Conservation (phyloP, 2,888 invertebrate species). For the Boloria selene region DNA sequence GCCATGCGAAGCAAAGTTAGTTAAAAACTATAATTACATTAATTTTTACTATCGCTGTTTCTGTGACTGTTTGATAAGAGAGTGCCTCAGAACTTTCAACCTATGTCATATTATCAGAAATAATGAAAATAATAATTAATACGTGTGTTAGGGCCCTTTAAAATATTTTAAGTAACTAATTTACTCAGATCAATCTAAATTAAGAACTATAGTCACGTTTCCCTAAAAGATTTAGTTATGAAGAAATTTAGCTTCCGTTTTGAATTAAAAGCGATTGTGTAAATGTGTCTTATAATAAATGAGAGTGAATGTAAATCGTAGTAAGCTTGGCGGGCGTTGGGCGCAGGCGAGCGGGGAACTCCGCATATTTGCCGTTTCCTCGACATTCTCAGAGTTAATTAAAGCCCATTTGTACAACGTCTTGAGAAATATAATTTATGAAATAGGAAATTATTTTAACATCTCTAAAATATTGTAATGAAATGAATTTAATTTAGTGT, state of each 20-base stretch:
- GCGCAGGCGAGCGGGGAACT: slow-evolving; percentile 55
- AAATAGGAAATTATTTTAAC: slow-evolving; percentile 64
- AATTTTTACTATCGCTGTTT: too few species aligned
- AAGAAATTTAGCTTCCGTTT: slow-evolving; percentile 24
- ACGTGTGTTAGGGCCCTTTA: too few species aligned
- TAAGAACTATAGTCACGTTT: slow-evolving; percentile 31
- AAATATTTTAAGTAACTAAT: not conserved
- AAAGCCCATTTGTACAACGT: slow-evolving; percentile 78
- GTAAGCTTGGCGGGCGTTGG: slow-evolving; percentile 57
- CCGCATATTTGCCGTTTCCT: slow-evolving; percentile 73
- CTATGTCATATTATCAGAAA: too few species aligned
- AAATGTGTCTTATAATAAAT: slow-evolving; percentile 58
- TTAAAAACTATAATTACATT: too few species aligned
- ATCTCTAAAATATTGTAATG: slow-evolving; percentile 59
- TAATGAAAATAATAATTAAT: too few species aligned
- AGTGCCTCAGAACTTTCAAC: too few species aligned
- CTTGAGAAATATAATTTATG: slow-evolving; percentile 75
- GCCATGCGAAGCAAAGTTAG: too few species aligned
- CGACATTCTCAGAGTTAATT: slow-evolving; percentile 78
- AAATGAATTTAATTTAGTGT: slow-evolving; percentile 28
- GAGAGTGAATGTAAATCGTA: slow-evolving; percentile 70
- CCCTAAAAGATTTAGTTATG: slow-evolving; percentile 24
- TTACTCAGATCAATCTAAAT: slow-evolving; percentile 13
- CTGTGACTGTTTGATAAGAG: too few species aligned
- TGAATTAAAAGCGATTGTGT: slow-evolving; percentile 34